These are phyloP conservation scores for Monochamus alternatus DNA, from an alignment of 2,888 invertebrate genomes.

Conservation along the genomic window DNA sequence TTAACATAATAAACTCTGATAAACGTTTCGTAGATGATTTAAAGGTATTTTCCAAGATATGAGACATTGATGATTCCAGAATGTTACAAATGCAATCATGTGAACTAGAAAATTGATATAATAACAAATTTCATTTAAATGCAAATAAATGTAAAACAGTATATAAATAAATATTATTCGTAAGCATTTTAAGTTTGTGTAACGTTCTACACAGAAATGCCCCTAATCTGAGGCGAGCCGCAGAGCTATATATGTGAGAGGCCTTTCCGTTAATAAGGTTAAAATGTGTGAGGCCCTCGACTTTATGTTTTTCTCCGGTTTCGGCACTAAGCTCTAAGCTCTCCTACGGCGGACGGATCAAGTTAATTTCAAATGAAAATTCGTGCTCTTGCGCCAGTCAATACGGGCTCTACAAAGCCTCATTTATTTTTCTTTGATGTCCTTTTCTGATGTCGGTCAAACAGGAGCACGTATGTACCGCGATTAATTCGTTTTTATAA, in stretches of 20 bases:
- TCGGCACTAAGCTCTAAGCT: constrained; percentile 58
- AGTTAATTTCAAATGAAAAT: constrained; percentile 40
- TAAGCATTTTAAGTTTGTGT: too few relatives aligned
- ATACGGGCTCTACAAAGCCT: constrained; percentile 32
- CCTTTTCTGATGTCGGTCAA: background rate
- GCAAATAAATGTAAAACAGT: too few relatives aligned
- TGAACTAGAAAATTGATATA: too few relatives aligned
- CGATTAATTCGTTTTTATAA: constrained; percentile 2
- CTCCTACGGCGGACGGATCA: constrained; percentile 44
- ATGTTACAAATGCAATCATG: too few relatives aligned
- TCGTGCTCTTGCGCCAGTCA: constrained; percentile 30
- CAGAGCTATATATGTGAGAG: constrained; percentile 39
- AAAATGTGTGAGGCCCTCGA: constrained; percentile 56
- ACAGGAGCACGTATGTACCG: background rate
- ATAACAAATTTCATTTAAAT: too few relatives aligned
- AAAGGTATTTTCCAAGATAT: too few relatives aligned
- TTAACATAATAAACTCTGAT: too few relatives aligned
- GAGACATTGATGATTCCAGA: too few relatives aligned
- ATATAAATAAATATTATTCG: too few relatives aligned
- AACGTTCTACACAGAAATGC: background rate
- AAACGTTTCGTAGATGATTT: too few relatives aligned
- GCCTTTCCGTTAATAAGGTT: constrained; percentile 62
- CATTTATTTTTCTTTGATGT: constrained; percentile 41
- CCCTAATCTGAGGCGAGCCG: background rate
- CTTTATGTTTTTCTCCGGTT: constrained; percentile 61